Evolutionary conservation across 2,888 invertebrate genomes (phyloP).

Genomic region (Trichacis sp.): DNA sequence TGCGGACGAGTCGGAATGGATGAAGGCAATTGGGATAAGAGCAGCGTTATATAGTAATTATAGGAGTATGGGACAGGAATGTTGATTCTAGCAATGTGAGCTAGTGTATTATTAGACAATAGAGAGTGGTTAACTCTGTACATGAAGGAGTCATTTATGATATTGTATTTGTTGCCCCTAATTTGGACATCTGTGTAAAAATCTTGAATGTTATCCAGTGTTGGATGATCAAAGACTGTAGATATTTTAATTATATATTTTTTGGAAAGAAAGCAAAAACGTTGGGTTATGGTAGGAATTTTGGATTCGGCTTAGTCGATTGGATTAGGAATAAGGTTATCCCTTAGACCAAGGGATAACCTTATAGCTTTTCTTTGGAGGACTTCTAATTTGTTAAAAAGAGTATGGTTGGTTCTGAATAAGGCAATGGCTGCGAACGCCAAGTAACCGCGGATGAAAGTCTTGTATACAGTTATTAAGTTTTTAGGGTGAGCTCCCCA

Average conservation of each 20-base stretch:
- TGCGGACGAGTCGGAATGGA: not conserved
- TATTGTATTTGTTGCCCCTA: not conserved
- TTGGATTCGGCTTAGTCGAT: not conserved
- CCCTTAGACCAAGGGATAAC: not conserved
- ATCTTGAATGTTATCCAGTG: not conserved
- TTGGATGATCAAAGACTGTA: not conserved
- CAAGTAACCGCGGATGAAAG: not conserved
- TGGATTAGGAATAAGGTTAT: not conserved
- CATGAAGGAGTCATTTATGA: not conserved
- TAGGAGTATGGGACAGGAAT: not conserved
- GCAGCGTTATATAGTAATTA: not conserved
- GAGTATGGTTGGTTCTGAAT: not conserved
- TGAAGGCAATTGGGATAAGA: not conserved
- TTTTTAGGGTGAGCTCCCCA: conserved; percentile 22
- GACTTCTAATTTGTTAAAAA: not conserved
- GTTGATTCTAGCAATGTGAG: not conserved
- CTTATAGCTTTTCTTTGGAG: not conserved
- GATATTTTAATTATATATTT: not conserved
- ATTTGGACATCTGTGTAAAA: not conserved
- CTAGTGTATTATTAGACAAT: not conserved
- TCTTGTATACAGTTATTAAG: conserved; percentile 12
- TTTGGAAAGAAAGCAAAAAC: not conserved
- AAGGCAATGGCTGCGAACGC: not conserved
- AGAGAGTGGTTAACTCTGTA: not conserved
- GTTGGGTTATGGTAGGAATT: not conserved